These are phyloP conservation scores for Saimiri boliviensis DNA, from an alignment of 2,113 vertebrate genomes.

Conservation along the genomic window DNA sequence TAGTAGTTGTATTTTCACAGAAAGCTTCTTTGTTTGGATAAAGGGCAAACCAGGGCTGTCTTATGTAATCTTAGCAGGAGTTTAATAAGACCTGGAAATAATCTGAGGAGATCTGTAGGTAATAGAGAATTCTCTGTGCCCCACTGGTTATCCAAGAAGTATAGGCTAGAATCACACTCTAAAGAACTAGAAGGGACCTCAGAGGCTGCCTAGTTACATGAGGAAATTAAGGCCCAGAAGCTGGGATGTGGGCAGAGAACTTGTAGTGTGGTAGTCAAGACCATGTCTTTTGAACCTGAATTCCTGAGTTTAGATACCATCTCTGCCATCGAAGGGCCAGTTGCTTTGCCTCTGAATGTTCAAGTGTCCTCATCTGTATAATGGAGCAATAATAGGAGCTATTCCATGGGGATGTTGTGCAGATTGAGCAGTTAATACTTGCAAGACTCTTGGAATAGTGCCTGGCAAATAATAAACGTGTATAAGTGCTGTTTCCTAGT, in stretches of 20 bases:
- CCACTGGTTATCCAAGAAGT: neutral
- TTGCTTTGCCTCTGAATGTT: neutral
- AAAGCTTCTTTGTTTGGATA: neutral
- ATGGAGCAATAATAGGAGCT: neutral
- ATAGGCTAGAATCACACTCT: neutral
- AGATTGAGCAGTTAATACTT: constrained; percentile 29
- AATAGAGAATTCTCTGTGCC: neutral
- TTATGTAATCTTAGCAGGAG: neutral
- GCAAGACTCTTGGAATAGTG: neutral
- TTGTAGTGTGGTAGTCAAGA: neutral
- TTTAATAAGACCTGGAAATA: neutral
- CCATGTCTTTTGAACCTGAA: neutral
- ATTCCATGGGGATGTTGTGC: neutral
- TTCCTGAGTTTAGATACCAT: neutral
- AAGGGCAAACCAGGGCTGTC: neutral
- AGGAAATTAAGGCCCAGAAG: neutral
- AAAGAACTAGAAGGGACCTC: neutral
- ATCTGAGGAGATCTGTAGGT: neutral
- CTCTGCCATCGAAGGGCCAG: neutral
- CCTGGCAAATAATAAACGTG: neutral
- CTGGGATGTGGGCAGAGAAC: neutral
- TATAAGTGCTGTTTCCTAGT: neutral
- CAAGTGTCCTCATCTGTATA: neutral
- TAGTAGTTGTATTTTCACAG: neutral
- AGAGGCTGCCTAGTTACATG: neutral